Conservation (phyloP, 2,113 vertebrate species). For the Chlorocebus sabaeus region DNA sequence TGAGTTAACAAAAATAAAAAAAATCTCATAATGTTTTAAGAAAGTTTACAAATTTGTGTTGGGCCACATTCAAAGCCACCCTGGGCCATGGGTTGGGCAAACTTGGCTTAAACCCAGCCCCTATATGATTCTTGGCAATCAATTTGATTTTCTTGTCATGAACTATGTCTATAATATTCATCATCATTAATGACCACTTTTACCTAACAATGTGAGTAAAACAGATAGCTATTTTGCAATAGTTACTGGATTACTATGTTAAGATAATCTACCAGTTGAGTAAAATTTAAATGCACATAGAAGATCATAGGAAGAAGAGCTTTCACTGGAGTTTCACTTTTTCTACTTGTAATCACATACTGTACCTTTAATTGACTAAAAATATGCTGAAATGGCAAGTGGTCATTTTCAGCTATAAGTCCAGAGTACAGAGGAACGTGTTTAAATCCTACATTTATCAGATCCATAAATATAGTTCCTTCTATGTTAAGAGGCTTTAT, state of each 20-base stretch:
- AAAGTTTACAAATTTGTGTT: no score
- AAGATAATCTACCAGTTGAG: neutral
- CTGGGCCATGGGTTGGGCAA: neutral
- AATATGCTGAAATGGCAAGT: neutral
- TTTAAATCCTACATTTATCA: neutral
- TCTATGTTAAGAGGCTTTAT: slow-evolving; percentile 43
- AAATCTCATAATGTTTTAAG: no score
- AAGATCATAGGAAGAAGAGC: neutral
- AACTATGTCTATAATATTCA: neutral
- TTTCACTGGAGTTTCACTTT: neutral
- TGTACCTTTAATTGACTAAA: neutral
- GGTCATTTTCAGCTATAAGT: neutral
- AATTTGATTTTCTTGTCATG: neutral
- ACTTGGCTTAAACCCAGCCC: neutral
- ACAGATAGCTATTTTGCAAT: neutral
- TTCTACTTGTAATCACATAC: neutral
- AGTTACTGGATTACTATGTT: neutral
- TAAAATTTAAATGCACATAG: neutral
- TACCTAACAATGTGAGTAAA: neutral
- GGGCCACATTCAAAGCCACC: no score
- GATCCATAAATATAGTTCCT: neutral
- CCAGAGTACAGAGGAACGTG: neutral
- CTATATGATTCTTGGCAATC: neutral
- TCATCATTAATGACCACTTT: neutral
- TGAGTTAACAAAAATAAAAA: no score